Percentiles rank a stretch among this genome's conserved stretches.
phyloP scores from a whole-genome alignment of 2,797 vertebrate species.

The Dallia pectoralis region DNA sequence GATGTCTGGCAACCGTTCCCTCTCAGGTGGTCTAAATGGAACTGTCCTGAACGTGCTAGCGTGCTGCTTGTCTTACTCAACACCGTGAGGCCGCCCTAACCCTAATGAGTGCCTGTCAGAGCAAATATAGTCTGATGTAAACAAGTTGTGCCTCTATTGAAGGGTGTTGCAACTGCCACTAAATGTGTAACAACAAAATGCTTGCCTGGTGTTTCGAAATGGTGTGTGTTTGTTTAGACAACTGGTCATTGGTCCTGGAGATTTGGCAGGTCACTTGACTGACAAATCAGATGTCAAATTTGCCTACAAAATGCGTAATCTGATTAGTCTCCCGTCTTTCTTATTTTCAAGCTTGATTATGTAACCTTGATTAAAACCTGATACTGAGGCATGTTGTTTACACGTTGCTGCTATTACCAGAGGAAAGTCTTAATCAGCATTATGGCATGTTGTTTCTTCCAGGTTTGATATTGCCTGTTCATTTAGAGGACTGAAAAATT shows the following conservation, averaged over 20 bases:
- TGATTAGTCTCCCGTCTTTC: neutral
- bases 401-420: conserved; percentile 8
- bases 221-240: neutral
- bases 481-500: neutral
- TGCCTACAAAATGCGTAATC: neutral
- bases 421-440: conserved; percentile 14
- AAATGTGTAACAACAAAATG: neutral
- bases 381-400: conserved; percentile 19
- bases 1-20: conserved; percentile 67
- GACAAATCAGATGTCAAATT: neutral
- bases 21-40: conserved; percentile 75
- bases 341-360: neutral
- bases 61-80: conserved; percentile 35
- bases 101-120: conserved; percentile 17
- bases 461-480: neutral
- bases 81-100: conserved; percentile 33
- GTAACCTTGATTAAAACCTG: conserved; percentile 5
- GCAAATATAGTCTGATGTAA: conserved; percentile 2
- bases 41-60: conserved; percentile 59
- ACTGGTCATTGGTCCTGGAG: conserved; percentile 4
- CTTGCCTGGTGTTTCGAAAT: conserved; percentile 7
- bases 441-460: neutral
- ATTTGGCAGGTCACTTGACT: neutral
- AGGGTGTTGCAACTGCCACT: conserved; percentile 21
- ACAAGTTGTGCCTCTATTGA: conserved; percentile 25